Percentiles rank a stretch among this genome's conserved stretches.
Evolutionary conservation across 2,888 invertebrate species (phyloP).

Genomic region (Agapetus fuscipes): DNA sequence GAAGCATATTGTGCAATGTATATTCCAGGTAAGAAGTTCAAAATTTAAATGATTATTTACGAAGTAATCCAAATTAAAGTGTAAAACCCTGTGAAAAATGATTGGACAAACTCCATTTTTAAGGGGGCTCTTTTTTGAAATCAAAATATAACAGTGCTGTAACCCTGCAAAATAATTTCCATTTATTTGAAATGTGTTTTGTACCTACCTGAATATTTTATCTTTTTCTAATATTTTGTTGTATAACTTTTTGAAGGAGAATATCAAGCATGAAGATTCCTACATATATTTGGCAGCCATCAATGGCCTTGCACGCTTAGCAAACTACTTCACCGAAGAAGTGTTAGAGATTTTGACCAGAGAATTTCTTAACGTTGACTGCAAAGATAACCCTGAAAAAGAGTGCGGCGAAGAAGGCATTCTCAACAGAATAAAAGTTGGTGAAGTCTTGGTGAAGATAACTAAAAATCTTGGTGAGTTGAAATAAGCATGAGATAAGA

Average conservation of each 20-base stretch:
- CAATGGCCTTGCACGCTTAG: slow-evolving; percentile 62
- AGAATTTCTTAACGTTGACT: slow-evolving; percentile 47
- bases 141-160: too few relatives aligned
- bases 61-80: neutral
- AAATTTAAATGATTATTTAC: too few relatives aligned
- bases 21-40: slow-evolving; percentile 55
- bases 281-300: slow-evolving; percentile 74
- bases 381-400: slow-evolving; percentile 26
- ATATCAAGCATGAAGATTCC: slow-evolving; percentile 67
- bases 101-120: too few relatives aligned
- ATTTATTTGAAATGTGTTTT: too few relatives aligned
- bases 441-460: slow-evolving; percentile 68
- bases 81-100: neutral
- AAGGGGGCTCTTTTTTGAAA: too few relatives aligned
- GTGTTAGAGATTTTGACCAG: slow-evolving; percentile 58
- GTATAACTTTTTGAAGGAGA: too few relatives aligned
- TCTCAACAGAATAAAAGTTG: slow-evolving; percentile 65
- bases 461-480: slow-evolving; percentile 58
- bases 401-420: slow-evolving; percentile 35
- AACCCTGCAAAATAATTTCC: too few relatives aligned
- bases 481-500: too few relatives aligned
- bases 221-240: too few relatives aligned
- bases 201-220: too few relatives aligned
- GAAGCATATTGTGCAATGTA: slow-evolving; percentile 55
- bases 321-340: slow-evolving; percentile 54